phyloP scores from a whole-genome alignment of 1,140 invertebrate species.

The Aphelenchoides avenae region DNA sequence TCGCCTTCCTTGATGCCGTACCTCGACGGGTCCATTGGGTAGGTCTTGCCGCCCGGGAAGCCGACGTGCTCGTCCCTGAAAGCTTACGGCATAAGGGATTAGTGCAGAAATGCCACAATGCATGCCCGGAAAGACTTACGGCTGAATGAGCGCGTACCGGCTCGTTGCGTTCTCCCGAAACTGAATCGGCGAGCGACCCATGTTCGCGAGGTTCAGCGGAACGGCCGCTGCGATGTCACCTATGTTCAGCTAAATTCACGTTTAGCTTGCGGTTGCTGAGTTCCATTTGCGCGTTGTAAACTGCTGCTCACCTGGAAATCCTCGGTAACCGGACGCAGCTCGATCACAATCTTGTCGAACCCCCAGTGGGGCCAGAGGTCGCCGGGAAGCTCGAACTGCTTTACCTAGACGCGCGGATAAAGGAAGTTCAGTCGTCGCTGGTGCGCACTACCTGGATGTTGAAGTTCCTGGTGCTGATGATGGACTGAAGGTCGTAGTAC shows the following conservation, averaged over 20 bases:
- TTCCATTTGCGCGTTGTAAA: too few relatives aligned
- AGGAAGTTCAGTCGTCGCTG: too few relatives aligned
- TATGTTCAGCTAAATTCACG: too few relatives aligned
- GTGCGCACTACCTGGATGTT: not conserved
- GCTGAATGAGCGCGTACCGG: slow-evolving; percentile 15
- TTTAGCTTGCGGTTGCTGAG: too few relatives aligned
- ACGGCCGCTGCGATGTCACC: slow-evolving; percentile 10
- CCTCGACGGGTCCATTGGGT: slow-evolving; percentile 14
- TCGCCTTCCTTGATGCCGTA: slow-evolving; percentile 9
- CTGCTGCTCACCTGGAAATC: too few relatives aligned
- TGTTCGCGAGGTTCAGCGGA: not conserved
- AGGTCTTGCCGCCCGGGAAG: slow-evolving; percentile 9
- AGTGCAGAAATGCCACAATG: not conserved
- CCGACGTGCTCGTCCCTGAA: slow-evolving; percentile 2
- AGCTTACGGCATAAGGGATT: not conserved
- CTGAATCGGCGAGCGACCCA: slow-evolving; percentile 7
- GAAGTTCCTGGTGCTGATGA: slow-evolving; percentile 4
- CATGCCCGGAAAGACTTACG: slow-evolving; percentile 2
- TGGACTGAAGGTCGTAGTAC: slow-evolving; percentile 18
- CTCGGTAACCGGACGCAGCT: not conserved
- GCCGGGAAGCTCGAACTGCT: not conserved
- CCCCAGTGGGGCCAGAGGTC: not conserved
- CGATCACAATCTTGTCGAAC: not conserved
- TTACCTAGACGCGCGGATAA: too few relatives aligned
- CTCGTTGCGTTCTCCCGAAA: slow-evolving; percentile 24